These are phyloP conservation scores for Heliconius congener DNA, from an alignment of 1,140 invertebrate genomes.

Conservation along the genomic window DNA sequence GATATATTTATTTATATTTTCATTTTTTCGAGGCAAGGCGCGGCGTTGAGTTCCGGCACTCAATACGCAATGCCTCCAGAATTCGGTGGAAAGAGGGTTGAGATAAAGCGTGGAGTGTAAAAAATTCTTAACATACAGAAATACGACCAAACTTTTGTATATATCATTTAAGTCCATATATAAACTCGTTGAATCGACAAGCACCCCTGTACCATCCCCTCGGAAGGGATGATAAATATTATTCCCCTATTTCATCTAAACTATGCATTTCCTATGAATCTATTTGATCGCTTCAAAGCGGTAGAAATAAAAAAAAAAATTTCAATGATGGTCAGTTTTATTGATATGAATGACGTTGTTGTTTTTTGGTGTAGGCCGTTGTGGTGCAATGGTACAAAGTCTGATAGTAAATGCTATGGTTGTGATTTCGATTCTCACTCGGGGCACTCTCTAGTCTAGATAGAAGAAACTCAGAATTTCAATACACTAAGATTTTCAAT, in stretches of 20 bases:
- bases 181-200: neutral
- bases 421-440: too few relatives aligned
- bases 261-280: constrained; percentile 12
- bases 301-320: neutral
- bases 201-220: neutral
- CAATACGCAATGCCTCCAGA: too few relatives aligned
- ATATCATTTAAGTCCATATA: neutral
- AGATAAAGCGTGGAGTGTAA: neutral
- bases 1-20: too few relatives aligned
- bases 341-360: neutral
- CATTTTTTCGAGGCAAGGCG: too few relatives aligned
- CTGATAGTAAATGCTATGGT: too few relatives aligned
- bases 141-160: neutral
- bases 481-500: too few relatives aligned
- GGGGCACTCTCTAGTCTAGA: too few relatives aligned
- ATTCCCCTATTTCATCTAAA: constrained; percentile 9
- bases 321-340: neutral
- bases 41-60: too few relatives aligned
- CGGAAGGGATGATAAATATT: constrained; percentile 6
- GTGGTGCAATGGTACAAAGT: too few relatives aligned
- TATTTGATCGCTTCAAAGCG: neutral
- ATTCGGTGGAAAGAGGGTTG: neutral
- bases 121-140: neutral
- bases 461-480: too few relatives aligned
- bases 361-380: neutral